phyloP scores from a whole-genome alignment of 2,888 invertebrate genomes.

The Myopa tessellatipennis region DNA sequence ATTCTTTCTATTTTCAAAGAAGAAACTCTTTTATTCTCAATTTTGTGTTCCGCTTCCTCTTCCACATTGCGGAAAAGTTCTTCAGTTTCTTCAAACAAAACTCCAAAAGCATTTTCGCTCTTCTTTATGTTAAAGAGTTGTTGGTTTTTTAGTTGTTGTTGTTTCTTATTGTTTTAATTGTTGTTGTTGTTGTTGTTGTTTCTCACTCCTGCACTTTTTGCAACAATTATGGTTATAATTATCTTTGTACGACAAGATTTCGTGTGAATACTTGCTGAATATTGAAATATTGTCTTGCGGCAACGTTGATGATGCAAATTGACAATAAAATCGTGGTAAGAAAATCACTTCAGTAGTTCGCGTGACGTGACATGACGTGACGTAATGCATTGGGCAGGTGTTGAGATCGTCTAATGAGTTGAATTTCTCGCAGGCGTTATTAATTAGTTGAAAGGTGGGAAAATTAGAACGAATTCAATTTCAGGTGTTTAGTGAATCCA shows the following conservation, averaged over 20 bases:
- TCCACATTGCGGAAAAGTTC: too few species aligned
- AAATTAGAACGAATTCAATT: neutral
- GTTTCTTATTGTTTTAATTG: conserved; percentile 9
- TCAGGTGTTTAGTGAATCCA: neutral
- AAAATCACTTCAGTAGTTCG: too few species aligned
- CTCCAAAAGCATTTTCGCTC: too few species aligned
- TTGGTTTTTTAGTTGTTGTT: neutral
- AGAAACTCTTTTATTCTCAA: too few species aligned
- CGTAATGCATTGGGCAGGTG: too few species aligned
- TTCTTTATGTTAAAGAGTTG: too few species aligned
- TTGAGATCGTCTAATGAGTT: neutral
- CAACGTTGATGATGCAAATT: neutral
- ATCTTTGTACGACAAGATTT: conserved; percentile 14
- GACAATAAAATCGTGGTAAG: neutral
- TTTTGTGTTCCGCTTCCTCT: too few species aligned
- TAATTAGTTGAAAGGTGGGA: neutral
- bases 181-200: conserved; percentile 13
- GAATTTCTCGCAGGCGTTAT: neutral
- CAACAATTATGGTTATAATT: conserved; percentile 28
- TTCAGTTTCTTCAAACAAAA: neutral
- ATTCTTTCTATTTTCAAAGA: too few species aligned
- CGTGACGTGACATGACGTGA: too few species aligned
- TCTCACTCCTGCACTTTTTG: neutral
- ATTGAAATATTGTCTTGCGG: neutral
- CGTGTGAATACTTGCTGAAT: neutral